Evolutionary conservation across 2,113 vertebrate genomes (phyloP).

Genomic region (Argyrosomus japonicus): DNA sequence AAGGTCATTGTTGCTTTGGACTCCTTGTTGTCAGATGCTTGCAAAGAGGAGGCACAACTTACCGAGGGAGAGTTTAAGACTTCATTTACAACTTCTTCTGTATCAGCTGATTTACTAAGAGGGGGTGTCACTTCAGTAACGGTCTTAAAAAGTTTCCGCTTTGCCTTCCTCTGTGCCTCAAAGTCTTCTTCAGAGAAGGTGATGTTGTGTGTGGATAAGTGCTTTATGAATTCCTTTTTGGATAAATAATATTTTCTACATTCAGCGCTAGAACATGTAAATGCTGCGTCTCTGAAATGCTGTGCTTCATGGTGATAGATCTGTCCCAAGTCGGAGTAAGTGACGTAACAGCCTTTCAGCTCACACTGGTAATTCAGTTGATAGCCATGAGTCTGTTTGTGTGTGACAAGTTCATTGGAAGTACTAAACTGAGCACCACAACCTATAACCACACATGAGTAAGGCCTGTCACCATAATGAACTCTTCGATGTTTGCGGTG

Average conservation of each 20-base stretch:
- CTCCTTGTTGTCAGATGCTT: slow-evolving; percentile 50
- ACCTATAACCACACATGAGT: slow-evolving; percentile 90
- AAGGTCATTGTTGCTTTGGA: slow-evolving; percentile 74
- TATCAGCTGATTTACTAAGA: slow-evolving; percentile 15
- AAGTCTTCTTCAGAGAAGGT: slow-evolving; percentile 86
- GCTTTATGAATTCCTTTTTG: slow-evolving; percentile 92
- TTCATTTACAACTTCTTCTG: slow-evolving; percentile 46
- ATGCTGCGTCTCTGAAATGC: slow-evolving; percentile 95
- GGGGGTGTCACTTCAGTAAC: slow-evolving; percentile 30
- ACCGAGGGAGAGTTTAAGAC: slow-evolving; percentile 36
- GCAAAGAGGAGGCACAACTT: slow-evolving; percentile 56
- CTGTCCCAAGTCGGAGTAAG: slow-evolving; percentile 94
- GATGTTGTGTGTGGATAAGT: slow-evolving; percentile 89
- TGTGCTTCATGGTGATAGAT: slow-evolving; percentile 98
- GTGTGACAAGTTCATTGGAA: slow-evolving; percentile 91
- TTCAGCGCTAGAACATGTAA: slow-evolving; percentile 88
- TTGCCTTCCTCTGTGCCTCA: slow-evolving; percentile 80
- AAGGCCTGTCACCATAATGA: slow-evolving; percentile 90
- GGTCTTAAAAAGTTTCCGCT: slow-evolving; percentile 70
- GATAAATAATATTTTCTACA: slow-evolving; percentile 97
- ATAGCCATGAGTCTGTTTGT: slow-evolving; percentile 93
- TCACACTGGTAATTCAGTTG: slow-evolving; percentile 93
- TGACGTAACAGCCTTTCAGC: slow-evolving; percentile 91
- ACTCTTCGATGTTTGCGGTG: slow-evolving; percentile 90
- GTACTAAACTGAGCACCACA: slow-evolving; percentile 90